Evolutionary conservation across 2,113 vertebrate species (phyloP), one percentile per base, ranked within the genome.

Genomic region (Nesogale talazaci): DNA sequence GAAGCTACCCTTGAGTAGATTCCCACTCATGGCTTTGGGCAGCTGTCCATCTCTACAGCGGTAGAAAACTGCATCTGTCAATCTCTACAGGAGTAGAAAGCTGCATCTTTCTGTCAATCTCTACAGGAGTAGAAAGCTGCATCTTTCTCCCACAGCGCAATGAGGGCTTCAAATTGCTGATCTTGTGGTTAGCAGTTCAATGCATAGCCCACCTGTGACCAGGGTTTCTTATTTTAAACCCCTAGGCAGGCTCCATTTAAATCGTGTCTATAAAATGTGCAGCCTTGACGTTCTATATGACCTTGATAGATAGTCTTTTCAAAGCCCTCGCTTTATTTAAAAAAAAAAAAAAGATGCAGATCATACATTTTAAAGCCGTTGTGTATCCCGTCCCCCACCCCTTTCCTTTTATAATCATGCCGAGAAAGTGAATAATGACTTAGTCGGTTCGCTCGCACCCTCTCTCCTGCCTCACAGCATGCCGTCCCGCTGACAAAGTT

Each of bases 301-400:
- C 82, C 65, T 85, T 84, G 70, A 72, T 92, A 83, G 38, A 85
- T 23, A 61, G 84, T 90, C 81, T 72, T 95, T 82, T 83, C 36
- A 91, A 92, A 96, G 93, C 91, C 72, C 88, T 17, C n/a, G 29
- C 46, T 72, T 88, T 95, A 67, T 29, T 92, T 89, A 7, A 46
- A 92, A n/a, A n/a, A n/a, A n/a, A n/a, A n/a, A n/a, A n/a, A n/a
- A 96, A 94, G 91, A 90, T 78, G 63, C 88, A 86, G 82, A 91
- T 94, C 82, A 81, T 84, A 93, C 75, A 86, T 91, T 94, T 94
- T 94, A 95, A 91, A 94, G 88, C 29, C 57, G 40, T 92, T 94
- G 89, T 80, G 90, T 95, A 79, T 83, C 83, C 82, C 9, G 36
- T 83, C 81, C 95, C 90, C 83, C 94, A 15, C 23, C 23, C 72